phyloP scores from a whole-genome alignment of 2,888 invertebrate genomes.

The Schizaphis graminum region DNA sequence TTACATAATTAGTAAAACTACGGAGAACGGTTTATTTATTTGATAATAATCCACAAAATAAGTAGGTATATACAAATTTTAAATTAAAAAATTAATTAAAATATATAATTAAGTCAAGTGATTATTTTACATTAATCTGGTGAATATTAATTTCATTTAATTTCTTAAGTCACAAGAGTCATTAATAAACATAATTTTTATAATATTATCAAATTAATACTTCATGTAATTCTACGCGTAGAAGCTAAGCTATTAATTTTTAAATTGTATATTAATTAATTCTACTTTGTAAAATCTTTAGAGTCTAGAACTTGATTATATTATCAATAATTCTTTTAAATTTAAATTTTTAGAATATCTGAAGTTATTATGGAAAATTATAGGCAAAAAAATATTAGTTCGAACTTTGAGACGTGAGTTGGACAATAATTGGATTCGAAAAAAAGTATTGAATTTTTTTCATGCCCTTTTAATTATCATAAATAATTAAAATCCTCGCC shows the following conservation, averaged over 20 bases:
- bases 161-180: not conserved
- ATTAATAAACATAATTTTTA: not conserved
- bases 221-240: not conserved
- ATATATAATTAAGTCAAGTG: not conserved
- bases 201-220: not conserved
- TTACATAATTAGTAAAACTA: not conserved
- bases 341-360: not conserved
- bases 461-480: not conserved
- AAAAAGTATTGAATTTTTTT: not conserved
- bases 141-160: not conserved
- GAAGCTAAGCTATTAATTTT: not conserved
- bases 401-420: not conserved
- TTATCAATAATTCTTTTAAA: not conserved
- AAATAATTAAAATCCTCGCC: not conserved
- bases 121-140: not conserved
- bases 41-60: not conserved
- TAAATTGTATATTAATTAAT: not conserved
- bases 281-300: not conserved
- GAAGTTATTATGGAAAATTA: not conserved
- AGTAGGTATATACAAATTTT: not conserved
- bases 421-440: not conserved
- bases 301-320: not conserved
- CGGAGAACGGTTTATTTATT: not conserved
- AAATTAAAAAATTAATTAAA: not conserved
- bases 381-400: not conserved